A percentile compares a stretch with the other conserved stretches of the same genome.
Conservation (phyloP, 2,113 vertebrate species). For the Rhynchopsitta pachyrhyncha region DNA sequence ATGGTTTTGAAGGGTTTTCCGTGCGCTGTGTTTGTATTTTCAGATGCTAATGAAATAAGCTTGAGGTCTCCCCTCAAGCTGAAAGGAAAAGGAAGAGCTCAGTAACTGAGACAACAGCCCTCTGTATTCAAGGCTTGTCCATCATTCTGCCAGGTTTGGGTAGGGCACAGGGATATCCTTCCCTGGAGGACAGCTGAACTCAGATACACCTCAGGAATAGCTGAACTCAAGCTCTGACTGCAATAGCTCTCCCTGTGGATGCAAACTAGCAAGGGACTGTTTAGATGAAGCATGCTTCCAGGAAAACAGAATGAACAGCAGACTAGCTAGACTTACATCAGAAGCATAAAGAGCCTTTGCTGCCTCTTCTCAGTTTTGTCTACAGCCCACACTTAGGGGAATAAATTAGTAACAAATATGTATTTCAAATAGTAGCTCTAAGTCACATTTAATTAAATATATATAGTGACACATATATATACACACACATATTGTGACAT, state of each 20-base stretch:
- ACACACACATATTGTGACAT: background rate
- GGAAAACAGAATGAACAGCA: background rate
- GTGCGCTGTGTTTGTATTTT: background rate
- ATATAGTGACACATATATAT: background rate
- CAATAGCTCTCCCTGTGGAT: background rate
- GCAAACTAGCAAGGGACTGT: background rate
- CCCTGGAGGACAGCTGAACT: background rate
- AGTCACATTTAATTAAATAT: background rate
- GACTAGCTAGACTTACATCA: background rate
- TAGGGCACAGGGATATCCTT: background rate
- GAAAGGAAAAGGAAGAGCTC: background rate
- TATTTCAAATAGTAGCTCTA: background rate
- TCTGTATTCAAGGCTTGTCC: background rate
- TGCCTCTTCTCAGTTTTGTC: background rate
- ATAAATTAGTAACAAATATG: background rate
- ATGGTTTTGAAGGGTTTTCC: background rate
- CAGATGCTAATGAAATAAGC: background rate
- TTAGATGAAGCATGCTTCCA: background rate
- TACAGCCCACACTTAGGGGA: background rate
- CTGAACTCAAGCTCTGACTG: background rate
- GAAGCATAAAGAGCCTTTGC: background rate
- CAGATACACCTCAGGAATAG: rapidly evolving
- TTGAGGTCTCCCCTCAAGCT: background rate
- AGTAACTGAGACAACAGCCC: background rate
- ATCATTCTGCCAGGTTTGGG: too few species aligned